Evolutionary conservation across 2,797 vertebrate genomes (phyloP).

Genomic region (Fistularia tabacaria): DNA sequence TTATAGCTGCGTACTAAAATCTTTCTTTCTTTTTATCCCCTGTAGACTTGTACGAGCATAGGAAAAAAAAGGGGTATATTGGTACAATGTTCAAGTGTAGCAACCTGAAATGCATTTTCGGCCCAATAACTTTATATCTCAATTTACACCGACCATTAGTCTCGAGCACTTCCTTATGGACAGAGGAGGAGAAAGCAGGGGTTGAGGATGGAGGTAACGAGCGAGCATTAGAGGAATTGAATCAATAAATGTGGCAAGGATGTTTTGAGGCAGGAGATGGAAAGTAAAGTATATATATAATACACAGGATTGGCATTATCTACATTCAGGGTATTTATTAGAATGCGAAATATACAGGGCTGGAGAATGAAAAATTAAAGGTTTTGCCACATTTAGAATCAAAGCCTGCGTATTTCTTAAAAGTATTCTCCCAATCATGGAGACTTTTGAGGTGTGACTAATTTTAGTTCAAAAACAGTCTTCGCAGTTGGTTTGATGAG

Average conservation of each 20-base stretch:
- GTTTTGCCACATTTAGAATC: too few relatives aligned
- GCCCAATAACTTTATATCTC: constrained; percentile 74
- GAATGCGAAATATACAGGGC: too few relatives aligned
- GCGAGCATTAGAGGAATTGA: constrained; percentile 38
- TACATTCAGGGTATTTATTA: too few relatives aligned
- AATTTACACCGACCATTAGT: constrained; percentile 55
- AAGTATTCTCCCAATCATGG: too few relatives aligned
- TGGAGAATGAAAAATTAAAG: too few relatives aligned
- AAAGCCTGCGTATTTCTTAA: too few relatives aligned
- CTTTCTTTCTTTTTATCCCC: not conserved
- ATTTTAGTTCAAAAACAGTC: too few relatives aligned
- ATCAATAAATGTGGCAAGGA: constrained; percentile 19
- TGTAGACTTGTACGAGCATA: constrained; percentile 39
- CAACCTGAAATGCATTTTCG: constrained; percentile 56
- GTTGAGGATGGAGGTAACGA: constrained; percentile 37
- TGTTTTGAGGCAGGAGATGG: constrained; percentile 13
- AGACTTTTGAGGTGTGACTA: too few relatives aligned
- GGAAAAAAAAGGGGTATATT: constrained; percentile 10
- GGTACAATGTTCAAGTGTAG: constrained; percentile 41
- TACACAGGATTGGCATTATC: constrained; percentile 1
- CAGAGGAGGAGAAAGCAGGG: too few relatives aligned
- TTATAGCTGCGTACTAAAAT: too few relatives aligned
- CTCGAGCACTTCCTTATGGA: constrained; percentile 76
- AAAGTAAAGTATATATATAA: constrained; percentile 13
- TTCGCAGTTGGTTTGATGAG: too few relatives aligned